Evolutionary conservation across 1,140 invertebrate genomes (phyloP), one percentile per base, ranked within the genome.

Genomic region (Lordiphosa collinella): DNA sequence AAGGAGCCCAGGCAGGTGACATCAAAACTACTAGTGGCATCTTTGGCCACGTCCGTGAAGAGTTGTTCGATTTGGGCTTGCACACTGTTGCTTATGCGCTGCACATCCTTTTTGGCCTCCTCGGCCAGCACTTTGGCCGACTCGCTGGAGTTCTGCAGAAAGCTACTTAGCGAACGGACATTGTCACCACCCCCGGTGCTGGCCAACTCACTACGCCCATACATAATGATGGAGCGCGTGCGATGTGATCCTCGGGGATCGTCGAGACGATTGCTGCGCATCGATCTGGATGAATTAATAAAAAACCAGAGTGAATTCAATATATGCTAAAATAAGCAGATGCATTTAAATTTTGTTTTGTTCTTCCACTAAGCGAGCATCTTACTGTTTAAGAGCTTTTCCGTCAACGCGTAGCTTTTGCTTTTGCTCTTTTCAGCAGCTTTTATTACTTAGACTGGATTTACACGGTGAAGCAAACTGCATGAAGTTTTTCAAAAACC

Each of bases 1-100:
- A 95, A 92, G 1, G 93, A 94, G 3, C 96, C 96, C 52, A 97
- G 90, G 73, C 96, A 96, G 69, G 95, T 94, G 10, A 97, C 95
- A 66, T 93, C 90, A 63, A 94, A 94, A 53, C 86, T 88, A 16
- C 84, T 88, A 53, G 93, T 92, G 1, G 91, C 89, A 84, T 92
- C 93, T 71, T 93, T 92, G 8, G 94, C 93, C 71, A 95, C 93
- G 55, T 96, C 95, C 13, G 93, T 93, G 79, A 96, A 96, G 92
- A 96, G 95, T 69, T 94, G 93, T 85, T 96, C 95, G 75, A 96
- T 96, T 56, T 94, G 92, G 7, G 94, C 94, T 86, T 96, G 95
- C 3, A 96, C 95, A 11, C 92, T 94, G 70, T 95, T 95, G 72
- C 93, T 92, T 13, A 92, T 91, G 41, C 75, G 69, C 52, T 86